Conservation (phyloP, 1,140 invertebrate species). For the Calephelis virginiensis region DNA sequence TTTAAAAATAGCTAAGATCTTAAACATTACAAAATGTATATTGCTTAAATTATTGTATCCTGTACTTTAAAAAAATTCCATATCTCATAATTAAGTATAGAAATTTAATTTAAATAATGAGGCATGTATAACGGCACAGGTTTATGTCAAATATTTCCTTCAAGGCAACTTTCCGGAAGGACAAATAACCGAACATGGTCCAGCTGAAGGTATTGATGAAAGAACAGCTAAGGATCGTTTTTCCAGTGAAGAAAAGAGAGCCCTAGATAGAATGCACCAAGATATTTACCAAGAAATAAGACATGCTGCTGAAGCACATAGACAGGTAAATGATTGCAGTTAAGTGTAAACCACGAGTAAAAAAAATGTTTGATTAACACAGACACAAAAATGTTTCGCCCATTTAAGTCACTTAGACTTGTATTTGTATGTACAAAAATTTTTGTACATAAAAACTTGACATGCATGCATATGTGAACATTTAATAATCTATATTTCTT, state of each 20-base stretch:
- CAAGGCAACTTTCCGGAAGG: constrained; percentile 87
- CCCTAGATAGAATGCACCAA: constrained; percentile 87
- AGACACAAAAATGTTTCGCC: no score
- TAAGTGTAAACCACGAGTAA: no score
- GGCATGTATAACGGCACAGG: not conserved
- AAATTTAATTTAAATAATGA: not conserved
- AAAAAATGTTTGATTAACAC: no score
- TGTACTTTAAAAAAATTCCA: no score
- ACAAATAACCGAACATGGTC: constrained; percentile 88
- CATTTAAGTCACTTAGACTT: not conserved
- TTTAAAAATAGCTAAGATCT: no score
- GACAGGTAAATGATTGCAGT: constrained; percentile 80
- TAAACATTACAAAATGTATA: no score
- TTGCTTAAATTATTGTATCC: no score
- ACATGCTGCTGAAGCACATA: constrained; percentile 97
- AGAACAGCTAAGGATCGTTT: constrained; percentile 93
- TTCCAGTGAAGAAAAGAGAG: constrained; percentile 93
- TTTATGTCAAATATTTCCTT: constrained; percentile 7
- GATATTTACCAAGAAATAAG: constrained; percentile 97
- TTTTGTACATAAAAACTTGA: no score
- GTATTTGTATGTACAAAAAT: not conserved
- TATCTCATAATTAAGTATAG: no score
- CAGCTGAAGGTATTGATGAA: constrained; percentile 84
- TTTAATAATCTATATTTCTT: constrained; percentile 24
- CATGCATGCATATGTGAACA: no score